Conservation (phyloP, 2,797 vertebrate species). For the Sylvia borin region DNA sequence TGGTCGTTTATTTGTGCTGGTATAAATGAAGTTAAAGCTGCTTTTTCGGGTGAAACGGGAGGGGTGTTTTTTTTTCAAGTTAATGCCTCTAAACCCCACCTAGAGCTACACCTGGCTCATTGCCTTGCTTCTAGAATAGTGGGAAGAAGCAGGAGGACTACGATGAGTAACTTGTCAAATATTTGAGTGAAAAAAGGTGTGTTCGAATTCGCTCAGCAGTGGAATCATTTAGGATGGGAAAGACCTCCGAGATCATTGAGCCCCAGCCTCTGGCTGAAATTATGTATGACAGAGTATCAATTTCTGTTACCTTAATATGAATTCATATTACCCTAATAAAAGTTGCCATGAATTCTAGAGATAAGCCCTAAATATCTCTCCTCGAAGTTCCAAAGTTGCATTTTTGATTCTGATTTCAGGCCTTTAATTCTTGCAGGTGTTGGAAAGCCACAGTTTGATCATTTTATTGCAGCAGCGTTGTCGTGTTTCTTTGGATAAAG, state of each 20-base stretch:
- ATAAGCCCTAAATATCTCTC: neutral
- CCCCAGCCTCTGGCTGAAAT: too few species aligned
- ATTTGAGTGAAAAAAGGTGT: neutral
- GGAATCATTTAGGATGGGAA: neutral
- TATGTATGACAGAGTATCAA: neutral
- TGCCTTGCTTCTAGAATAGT: rapidly evolving
- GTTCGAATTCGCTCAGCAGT: neutral
- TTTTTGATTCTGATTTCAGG: neutral
- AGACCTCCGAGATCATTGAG: neutral
- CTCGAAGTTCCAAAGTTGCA: rapidly evolving
- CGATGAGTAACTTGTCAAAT: neutral
- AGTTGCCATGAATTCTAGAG: neutral
- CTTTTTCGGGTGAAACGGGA: neutral
- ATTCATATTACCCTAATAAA: neutral
- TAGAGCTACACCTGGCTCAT: rapidly evolving
- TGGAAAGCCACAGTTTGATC: neutral
- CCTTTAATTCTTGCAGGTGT: neutral
- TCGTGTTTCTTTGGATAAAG: neutral
- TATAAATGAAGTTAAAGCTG: neutral
- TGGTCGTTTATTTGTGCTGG: rapidly evolving
- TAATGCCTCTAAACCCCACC: rapidly evolving
- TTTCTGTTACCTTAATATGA: neutral
- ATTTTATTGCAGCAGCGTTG: neutral
- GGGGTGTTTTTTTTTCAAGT: rapidly evolving
- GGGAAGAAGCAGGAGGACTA: neutral